Conservation (phyloP, 2,113 vertebrate species). For the Craseonycteris thonglongyai region DNA sequence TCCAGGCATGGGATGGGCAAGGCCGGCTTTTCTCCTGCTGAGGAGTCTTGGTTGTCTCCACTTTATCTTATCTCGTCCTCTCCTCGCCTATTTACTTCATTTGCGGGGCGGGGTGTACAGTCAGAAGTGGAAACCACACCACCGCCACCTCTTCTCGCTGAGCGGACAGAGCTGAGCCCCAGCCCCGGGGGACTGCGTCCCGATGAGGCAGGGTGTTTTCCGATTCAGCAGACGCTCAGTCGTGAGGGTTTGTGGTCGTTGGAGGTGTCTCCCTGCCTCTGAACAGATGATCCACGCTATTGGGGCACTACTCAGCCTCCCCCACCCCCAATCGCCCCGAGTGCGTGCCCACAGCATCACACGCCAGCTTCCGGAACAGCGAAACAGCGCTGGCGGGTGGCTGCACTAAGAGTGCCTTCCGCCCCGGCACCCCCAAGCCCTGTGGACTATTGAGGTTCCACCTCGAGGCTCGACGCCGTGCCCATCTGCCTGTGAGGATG, state of each 20-base stretch:
- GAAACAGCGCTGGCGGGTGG: background rate
- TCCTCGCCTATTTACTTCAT: background rate
- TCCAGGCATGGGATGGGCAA: rapidly evolving
- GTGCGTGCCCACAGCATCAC: background rate
- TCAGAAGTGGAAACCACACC: background rate
- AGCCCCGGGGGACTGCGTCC: background rate
- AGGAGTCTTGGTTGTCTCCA: background rate
- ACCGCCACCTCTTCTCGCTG: rapidly evolving
- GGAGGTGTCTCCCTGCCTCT: background rate
- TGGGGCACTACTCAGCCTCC: rapidly evolving
- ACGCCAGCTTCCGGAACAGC: background rate
- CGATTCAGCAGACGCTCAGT: background rate
- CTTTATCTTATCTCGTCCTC: background rate
- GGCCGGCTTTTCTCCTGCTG: rapidly evolving
- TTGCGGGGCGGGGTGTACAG: rapidly evolving
- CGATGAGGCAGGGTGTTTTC: background rate
- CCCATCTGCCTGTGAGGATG: constrained; percentile 22
- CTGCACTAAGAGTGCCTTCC: background rate
- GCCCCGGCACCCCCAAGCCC: constrained; percentile 36
- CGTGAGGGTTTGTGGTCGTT: background rate
- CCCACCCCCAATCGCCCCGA: background rate
- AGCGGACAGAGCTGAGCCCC: background rate
- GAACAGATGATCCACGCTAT: background rate
- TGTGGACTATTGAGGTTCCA: constrained; percentile 57
- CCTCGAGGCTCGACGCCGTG: constrained; percentile 36